A percentile compares a stretch with the other conserved stretches of the same genome.
phyloP scores from a whole-genome alignment of 1,140 invertebrate genomes.

The Sarcophaga bullata region DNA sequence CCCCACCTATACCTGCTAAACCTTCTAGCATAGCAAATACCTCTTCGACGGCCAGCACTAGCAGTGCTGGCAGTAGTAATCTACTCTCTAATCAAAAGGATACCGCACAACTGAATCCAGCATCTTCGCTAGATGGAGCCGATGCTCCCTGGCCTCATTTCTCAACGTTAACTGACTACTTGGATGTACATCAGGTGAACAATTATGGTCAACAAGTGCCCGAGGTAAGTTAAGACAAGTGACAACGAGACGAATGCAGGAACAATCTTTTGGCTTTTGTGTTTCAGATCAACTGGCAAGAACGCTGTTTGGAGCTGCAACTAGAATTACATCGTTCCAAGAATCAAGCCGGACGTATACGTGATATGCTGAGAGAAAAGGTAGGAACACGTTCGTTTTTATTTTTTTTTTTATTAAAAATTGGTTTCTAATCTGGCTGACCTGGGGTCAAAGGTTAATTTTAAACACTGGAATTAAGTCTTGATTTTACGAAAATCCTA shows the following conservation, averaged over 20 bases:
- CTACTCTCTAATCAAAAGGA: constrained; percentile 6
- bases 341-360: constrained; percentile 83
- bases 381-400: constrained; percentile 68
- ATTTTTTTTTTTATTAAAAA: no score
- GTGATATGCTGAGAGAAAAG: constrained; percentile 88
- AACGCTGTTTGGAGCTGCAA: constrained; percentile 83
- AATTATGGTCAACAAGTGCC: constrained; percentile 61
- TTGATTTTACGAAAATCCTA: no score
- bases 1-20: constrained; percentile 68
- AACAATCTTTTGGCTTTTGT: neutral
- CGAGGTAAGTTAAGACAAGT: constrained; percentile 50
- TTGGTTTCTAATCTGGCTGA: no score
- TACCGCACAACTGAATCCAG: constrained; percentile 47
- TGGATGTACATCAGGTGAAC: constrained; percentile 63
- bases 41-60: neutral
- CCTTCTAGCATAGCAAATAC: constrained; percentile 44
- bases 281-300: constrained; percentile 77
- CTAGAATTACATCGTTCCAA: constrained; percentile 83
- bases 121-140: constrained; percentile 54
- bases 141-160: constrained; percentile 64
- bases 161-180: constrained; percentile 59
- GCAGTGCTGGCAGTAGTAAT: neutral
- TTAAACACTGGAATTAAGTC: no score
- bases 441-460: no score
- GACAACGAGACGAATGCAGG: neutral